Evolutionary conservation across 2,888 invertebrate species (phyloP).

Genomic region (Sceliomorpha sp.): DNA sequence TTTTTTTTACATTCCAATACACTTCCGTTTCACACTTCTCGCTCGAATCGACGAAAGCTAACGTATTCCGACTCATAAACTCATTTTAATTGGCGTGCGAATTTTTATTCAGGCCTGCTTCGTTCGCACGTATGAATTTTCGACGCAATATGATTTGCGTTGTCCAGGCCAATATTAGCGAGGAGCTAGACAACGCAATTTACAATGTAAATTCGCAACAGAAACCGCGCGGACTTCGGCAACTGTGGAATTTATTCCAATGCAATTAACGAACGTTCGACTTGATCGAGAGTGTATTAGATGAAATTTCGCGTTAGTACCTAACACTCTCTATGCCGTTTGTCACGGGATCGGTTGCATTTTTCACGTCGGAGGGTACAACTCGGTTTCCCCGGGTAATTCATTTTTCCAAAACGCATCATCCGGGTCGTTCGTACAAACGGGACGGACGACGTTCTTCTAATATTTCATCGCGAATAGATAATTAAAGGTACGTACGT

Average conservation of each 20-base stretch:
- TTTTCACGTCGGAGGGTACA: slow-evolving; percentile 2
- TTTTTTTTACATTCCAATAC: too few species aligned
- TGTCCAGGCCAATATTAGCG: slow-evolving; percentile 9
- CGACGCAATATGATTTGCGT: neutral
- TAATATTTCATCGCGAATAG: slow-evolving; percentile 8
- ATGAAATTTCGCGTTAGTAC: slow-evolving; percentile 12
- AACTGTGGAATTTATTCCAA: slow-evolving; percentile 27
- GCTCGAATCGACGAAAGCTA: too few species aligned
- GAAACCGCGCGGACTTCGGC: slow-evolving; percentile 9
- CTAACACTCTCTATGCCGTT: slow-evolving; percentile 19
- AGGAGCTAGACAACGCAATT: slow-evolving; percentile 16
- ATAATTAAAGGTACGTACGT: neutral
- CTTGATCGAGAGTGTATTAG: slow-evolving; percentile 23
- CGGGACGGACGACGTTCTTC: slow-evolving; percentile 3
- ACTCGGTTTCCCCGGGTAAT: neutral
- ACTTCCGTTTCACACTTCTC: too few species aligned
- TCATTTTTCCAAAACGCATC: slow-evolving; percentile 7
- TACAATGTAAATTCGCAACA: slow-evolving; percentile 19
- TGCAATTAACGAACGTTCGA: slow-evolving; percentile 25
- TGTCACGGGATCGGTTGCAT: slow-evolving; percentile 7
- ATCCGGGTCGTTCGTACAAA: neutral
- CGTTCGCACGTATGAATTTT: too few species aligned
- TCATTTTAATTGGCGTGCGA: too few species aligned
- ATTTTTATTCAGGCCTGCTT: too few species aligned
- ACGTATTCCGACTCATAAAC: too few species aligned